phyloP scores from a whole-genome alignment of 2,113 vertebrate genomes.

The Hemichromis elongatus region DNA sequence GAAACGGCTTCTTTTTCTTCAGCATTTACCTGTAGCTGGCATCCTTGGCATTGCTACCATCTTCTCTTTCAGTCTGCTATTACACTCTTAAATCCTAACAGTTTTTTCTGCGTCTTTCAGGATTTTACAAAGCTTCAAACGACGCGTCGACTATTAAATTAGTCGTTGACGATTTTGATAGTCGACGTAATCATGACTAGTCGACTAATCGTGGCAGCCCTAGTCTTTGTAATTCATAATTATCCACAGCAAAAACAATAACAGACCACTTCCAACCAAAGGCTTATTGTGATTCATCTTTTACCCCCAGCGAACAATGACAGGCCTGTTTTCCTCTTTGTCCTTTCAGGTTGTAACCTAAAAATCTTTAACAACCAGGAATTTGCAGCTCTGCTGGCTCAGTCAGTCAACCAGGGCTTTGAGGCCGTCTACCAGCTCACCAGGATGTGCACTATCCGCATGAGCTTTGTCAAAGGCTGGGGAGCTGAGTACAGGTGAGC shows the following conservation, averaged over 20 bases:
- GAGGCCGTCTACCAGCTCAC: conserved; percentile 98
- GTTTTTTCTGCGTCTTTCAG: no score
- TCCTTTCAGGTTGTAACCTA: conserved; percentile 86
- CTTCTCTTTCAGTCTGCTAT: no score
- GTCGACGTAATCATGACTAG: no score
- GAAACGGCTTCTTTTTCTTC: no score
- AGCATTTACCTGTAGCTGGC: no score
- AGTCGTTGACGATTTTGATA: no score
- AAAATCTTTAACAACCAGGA: conserved; percentile 99
- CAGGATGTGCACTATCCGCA: conserved; percentile 98
- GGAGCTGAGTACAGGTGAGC: conserved; percentile 94
- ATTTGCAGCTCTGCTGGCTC: conserved; percentile 94
- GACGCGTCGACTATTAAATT: no score
- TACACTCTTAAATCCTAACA: no score
- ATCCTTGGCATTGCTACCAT: no score
- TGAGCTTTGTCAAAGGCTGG: conserved; percentile 99
- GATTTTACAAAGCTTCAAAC: no score
- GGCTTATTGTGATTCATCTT: not conserved
- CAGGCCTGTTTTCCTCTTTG: not conserved
- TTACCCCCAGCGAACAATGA: not conserved
- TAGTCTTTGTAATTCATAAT: not conserved
- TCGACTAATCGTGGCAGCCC: no score
- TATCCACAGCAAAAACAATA: not conserved
- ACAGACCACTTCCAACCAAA: not conserved
- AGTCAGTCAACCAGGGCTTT: conserved; percentile 97